phyloP scores from a whole-genome alignment of 2,797 vertebrate genomes.

The Mormyrus hasselquistii region DNA sequence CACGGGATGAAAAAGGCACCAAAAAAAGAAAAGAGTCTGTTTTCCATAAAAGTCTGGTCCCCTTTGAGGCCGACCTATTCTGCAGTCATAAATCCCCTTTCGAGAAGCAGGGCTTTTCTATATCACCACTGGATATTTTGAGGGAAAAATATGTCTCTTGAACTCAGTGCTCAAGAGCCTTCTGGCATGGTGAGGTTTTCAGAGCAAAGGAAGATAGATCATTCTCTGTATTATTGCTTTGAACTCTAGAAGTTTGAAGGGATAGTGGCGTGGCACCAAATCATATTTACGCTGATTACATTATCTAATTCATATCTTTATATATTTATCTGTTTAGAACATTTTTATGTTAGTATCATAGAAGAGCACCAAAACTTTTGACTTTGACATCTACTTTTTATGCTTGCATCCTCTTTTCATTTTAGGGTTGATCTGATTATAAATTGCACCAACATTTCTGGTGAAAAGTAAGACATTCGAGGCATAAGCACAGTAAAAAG shows the following conservation, averaged over 20 bases:
- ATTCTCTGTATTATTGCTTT: not conserved
- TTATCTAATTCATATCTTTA: not conserved
- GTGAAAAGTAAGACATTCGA: not conserved
- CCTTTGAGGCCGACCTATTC: constrained; percentile 53
- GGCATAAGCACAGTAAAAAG: not conserved
- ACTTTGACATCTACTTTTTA: not conserved
- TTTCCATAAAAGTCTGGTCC: constrained; percentile 62
- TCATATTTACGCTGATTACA: not conserved
- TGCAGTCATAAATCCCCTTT: constrained; percentile 59
- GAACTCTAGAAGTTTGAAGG: not conserved
- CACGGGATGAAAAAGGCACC: constrained; percentile 17
- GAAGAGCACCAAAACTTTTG: not conserved
- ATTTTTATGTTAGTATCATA: not conserved
- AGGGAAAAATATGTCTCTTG: constrained; percentile 18
- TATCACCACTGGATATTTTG: constrained; percentile 32
- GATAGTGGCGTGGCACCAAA: not conserved
- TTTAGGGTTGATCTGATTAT: not conserved
- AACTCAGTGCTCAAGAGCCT: constrained; percentile 27
- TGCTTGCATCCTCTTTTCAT: not conserved
- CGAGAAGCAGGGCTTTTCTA: constrained; percentile 47
- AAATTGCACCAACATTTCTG: not conserved
- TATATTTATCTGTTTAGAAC: not conserved
- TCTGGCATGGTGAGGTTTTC: constrained; percentile 7
- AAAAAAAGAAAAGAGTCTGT: constrained; percentile 44
- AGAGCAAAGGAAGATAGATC: not conserved